Evolutionary conservation across 1,140 invertebrate genomes (phyloP).

Genomic region (Neomicropteryx cornuta): DNA sequence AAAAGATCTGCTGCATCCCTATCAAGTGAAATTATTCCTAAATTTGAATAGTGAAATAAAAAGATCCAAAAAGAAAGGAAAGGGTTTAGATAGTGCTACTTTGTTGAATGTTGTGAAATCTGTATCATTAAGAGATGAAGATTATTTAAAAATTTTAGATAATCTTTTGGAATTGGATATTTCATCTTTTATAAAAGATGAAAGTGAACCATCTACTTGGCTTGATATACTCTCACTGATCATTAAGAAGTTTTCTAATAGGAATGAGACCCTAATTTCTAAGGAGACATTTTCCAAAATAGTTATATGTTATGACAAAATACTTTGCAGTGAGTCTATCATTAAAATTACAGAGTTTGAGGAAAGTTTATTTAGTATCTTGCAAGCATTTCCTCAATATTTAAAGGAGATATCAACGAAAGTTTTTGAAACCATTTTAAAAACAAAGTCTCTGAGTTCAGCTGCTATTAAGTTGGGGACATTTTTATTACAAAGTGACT

Average conservation of each 20-base stretch:
- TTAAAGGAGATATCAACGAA: constrained; percentile 32
- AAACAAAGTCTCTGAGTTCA: constrained; percentile 35
- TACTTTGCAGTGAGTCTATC: no score
- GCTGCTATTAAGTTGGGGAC: constrained; percentile 35
- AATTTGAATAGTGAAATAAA: constrained; percentile 11
- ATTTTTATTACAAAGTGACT: constrained; percentile 37
- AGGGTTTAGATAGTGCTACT: constrained; percentile 22
- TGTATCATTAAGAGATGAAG: constrained; percentile 24
- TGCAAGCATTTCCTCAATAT: constrained; percentile 45
- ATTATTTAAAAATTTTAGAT: constrained; percentile 23
- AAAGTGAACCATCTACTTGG: constrained; percentile 31
- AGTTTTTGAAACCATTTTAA: constrained; percentile 36
- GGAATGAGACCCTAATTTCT: constrained; percentile 19
- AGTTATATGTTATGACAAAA: no score
- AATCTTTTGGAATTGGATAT: constrained; percentile 25
- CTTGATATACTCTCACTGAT: constrained; percentile 28
- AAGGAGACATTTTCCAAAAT: constrained; percentile 22
- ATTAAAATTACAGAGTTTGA: constrained; percentile 41
- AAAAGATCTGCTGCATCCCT: no score
- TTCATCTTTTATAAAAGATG: constrained; percentile 24
- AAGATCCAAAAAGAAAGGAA: constrained; percentile 21
- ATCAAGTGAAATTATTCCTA: no score
- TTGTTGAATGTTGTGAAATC: constrained; percentile 24
- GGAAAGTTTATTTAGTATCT: constrained; percentile 38
- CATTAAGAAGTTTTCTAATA: constrained; percentile 26